Conservation (phyloP, 2,113 vertebrate species). For the Chaenocephalus aceratus region DNA sequence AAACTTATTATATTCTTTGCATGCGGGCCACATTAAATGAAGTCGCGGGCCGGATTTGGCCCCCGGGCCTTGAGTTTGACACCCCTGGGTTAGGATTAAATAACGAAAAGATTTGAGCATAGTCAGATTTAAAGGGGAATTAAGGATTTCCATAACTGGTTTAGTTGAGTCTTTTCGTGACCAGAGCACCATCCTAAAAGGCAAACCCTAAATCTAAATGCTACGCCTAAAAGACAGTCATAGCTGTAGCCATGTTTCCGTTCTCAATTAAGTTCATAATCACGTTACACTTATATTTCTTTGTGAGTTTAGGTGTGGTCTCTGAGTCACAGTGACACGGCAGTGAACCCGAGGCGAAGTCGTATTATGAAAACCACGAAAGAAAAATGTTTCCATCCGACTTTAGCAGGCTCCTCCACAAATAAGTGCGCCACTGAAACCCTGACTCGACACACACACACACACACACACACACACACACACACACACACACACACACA, state of each 20-base stretch:
- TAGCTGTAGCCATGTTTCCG: not conserved
- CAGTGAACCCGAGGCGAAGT: conserved; percentile 31
- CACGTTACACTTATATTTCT: conserved; percentile 29
- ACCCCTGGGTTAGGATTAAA: not conserved
- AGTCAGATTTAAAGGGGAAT: not conserved
- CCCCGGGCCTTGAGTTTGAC: too few species aligned
- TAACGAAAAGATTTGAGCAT: not conserved
- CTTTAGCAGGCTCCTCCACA: conserved; percentile 1
- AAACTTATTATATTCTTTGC: too few species aligned
- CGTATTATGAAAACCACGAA: conserved; percentile 34
- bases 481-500: not conserved
- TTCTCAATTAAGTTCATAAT: conserved; percentile 9
- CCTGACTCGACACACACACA: not conserved
- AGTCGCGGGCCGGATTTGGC: too few species aligned
- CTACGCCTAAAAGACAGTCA: not conserved
- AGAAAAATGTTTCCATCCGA: conserved; percentile 42
- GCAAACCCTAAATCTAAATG: not conserved
- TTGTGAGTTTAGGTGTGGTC: conserved; percentile 10
- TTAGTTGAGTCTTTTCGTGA: not conserved
- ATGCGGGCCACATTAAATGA: too few species aligned
- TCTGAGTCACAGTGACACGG: conserved; percentile 42
- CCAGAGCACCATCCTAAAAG: not conserved
- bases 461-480: conserved; percentile 22
- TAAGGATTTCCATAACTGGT: not conserved
- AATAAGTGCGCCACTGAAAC: not conserved